Evolutionary conservation across 2,113 vertebrate species (phyloP).

Genomic region (Damaliscus lunatus): DNA sequence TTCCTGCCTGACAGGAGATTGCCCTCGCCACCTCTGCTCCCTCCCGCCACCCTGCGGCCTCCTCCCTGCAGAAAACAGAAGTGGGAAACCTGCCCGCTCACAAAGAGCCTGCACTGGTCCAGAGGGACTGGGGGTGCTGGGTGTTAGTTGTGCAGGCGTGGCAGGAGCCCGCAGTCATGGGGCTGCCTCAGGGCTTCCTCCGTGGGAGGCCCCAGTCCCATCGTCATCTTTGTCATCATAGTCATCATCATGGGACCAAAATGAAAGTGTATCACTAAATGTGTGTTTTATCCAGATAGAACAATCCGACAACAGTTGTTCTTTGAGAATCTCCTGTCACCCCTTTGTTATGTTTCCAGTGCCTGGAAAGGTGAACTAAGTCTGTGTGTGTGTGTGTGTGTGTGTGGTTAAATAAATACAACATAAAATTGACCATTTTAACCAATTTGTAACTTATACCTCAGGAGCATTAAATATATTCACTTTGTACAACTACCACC

Average conservation of each 20-base stretch:
- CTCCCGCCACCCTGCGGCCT: neutral
- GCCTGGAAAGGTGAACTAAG: neutral
- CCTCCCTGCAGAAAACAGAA: neutral
- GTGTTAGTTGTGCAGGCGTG: accelerated
- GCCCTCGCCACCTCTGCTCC: neutral
- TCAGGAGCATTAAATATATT: neutral
- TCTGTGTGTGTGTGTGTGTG: neutral
- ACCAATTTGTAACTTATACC: neutral
- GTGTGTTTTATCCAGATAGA: neutral
- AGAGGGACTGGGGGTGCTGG: no score
- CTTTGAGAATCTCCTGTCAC: neutral
- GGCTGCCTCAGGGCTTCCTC: neutral
- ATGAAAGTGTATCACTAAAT: neutral
- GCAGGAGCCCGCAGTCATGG: accelerated
- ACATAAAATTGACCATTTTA: neutral
- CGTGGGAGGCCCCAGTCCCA: neutral
- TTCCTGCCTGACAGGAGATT: neutral
- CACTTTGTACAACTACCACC: neutral
- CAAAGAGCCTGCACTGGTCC: neutral
- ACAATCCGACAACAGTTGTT: neutral
- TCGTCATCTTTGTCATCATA: accelerated
- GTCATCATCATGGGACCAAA: accelerated
- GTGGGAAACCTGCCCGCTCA: neutral
- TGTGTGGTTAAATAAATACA: neutral
- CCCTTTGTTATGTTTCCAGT: neutral